Evolutionary conservation across 2,888 invertebrate species (phyloP), one percentile per base, ranked within the genome.

Genomic region (Napeogenes sylphis): DNA sequence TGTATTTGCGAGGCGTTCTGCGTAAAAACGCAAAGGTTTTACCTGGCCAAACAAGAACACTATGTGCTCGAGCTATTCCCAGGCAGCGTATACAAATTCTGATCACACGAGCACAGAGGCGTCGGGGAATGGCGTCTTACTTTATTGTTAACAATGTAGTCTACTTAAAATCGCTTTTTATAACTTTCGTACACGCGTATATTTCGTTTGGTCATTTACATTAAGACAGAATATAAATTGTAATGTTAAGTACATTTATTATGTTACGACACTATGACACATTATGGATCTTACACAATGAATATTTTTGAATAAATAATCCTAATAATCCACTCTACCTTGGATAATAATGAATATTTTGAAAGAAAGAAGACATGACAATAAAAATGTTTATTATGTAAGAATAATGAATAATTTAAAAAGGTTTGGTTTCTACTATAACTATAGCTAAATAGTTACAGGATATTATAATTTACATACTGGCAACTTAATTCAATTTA

Each of bases 1-100:
- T 81, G 83, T 84, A 87, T 85, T 87, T 83, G 78, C 80, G 74
- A 81, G 79, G 79, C 85, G 83, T 82, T 81, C 78, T 77, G 78
- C 80, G 81, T 80, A 85, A 87, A 87, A 87, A 85, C 81, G 84
- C 82, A 79, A 79, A 85, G 83, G 85, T 84, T 87, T 86, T 85
- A 85, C 85, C 82, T 83, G 77, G 77, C 74, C 74, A 77, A 87
- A 83, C 81, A 81, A 85, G 85, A 86, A 85, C 84, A 84, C 80
- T 80, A 80, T 81, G 82, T 77, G 75, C 73, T 75, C 78, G 73
- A 80, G 81, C 83, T 86, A 84, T 86, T 88, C 87, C 84, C 87
- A 86, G 85, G 83, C 86, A 75, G 70, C 76, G 78, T 85, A 85
- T 83, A 87, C 82, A 80, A 86, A 89, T 89, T 89, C 89, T 83